phyloP scores from a whole-genome alignment of 2,888 invertebrate genomes.

The Candidula unifasciata region DNA sequence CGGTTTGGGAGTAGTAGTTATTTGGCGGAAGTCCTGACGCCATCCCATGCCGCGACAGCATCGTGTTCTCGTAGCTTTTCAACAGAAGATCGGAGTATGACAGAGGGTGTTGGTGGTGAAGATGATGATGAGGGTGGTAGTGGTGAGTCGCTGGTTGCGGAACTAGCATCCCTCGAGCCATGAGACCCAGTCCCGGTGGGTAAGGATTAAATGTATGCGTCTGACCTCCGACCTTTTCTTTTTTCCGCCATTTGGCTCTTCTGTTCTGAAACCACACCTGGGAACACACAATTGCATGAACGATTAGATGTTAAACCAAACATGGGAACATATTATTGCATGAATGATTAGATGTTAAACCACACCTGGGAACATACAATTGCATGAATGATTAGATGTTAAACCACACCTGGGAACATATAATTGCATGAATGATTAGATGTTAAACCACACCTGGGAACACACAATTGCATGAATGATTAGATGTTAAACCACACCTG shows the following conservation, averaged over 20 bases:
- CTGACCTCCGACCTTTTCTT: constrained; percentile 85
- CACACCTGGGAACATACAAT: too few relatives aligned
- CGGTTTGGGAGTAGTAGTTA: constrained; percentile 41
- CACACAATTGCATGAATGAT: too few relatives aligned
- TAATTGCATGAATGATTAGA: too few relatives aligned
- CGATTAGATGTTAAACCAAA: neutral
- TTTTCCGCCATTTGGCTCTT: constrained; percentile 98
- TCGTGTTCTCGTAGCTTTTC: constrained; percentile 71
- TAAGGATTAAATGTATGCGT: constrained; percentile 69
- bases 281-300: neutral
- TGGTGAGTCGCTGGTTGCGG: constrained; percentile 27
- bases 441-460: too few relatives aligned
- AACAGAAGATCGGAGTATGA: constrained; percentile 69
- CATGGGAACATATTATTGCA: too few relatives aligned
- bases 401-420: too few relatives aligned
- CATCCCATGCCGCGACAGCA: constrained; percentile 60
- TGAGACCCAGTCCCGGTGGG: constrained; percentile 31
- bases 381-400: too few relatives aligned
- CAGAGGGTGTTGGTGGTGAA: constrained; percentile 57
- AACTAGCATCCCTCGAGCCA: constrained; percentile 46
- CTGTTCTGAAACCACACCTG: constrained; percentile 99
- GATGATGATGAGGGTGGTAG: constrained; percentile 7
- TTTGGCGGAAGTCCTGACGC: constrained; percentile 42
- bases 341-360: too few relatives aligned
- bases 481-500: too few relatives aligned